Evolutionary conservation across 2,113 vertebrate genomes (phyloP), one percentile per base, ranked within the genome.

Genomic region (Tauraco erythrolophus): DNA sequence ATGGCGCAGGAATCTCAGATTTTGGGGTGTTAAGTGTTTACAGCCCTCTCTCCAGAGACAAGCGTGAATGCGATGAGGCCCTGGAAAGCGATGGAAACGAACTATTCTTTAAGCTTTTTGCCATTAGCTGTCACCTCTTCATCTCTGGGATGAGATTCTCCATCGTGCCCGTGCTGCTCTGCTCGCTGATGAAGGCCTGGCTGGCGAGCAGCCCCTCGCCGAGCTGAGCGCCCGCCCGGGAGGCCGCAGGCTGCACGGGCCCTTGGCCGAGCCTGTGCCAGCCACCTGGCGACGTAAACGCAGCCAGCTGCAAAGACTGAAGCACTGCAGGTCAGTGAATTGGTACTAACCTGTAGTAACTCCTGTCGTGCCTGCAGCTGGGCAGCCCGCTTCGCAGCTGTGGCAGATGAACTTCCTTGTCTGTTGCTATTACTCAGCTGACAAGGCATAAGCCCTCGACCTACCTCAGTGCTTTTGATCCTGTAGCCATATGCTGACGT

Each of bases 31-130:
- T 11, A 6, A 12, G 19, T 25, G 28, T 19, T 60, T 56, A 31
- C 43, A 85, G 48, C 21, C 41, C 7, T 57, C 4, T 21, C 74
- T 37, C 37, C 54, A 57, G 41, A 39, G 11, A 4, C 0, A 0
- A n/a, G 22, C 0, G 0, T 2, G 9, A 69, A 22, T 9, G 6
- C 16, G 24, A 24, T 0, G 0, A 57, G 50, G 41, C 7, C 13
- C 9, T 2, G 4, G 16, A 39, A 71, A 48, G 24, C 11, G 5
- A 6, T 5, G 41, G 16, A 19, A 58, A 64, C 3, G 1, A 37
- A 1, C 25, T 2, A n/a, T 17, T 57, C n/a, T 57, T 45, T 5
- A 6, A 51, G 19, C 12, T 27, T 57, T 69, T 11, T 10, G 35
- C 11, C 8, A 1, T 48, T 6, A 22, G 18, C 21, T n/a, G 37